These are phyloP conservation scores for Noctilio leporinus DNA, from an alignment of 2,113 vertebrate species.

Conservation along the genomic window DNA sequence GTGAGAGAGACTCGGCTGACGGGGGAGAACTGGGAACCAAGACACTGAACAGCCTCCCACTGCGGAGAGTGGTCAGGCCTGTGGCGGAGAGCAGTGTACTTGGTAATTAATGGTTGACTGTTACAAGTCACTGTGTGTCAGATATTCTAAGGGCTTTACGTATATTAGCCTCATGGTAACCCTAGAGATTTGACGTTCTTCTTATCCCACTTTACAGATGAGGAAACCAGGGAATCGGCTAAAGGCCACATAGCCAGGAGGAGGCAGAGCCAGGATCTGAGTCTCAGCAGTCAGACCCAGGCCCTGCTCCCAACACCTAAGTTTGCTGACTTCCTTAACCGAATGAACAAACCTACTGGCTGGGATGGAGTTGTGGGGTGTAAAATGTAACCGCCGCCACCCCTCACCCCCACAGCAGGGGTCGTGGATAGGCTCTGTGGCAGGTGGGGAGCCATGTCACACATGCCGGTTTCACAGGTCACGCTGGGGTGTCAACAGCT, in stretches of 20 bases:
- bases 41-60: accelerated
- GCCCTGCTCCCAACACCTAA: background rate
- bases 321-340: background rate
- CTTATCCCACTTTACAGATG: background rate
- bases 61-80: background rate
- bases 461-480: slow-evolving; percentile 22
- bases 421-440: background rate
- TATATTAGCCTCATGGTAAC: background rate
- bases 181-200: background rate
- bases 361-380: background rate
- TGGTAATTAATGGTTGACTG: background rate
- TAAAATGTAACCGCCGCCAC: accelerated
- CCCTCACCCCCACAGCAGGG: too few species aligned
- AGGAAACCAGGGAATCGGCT: background rate
- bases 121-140: accelerated
- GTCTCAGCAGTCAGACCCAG: background rate
- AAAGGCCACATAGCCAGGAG: background rate
- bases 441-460: accelerated
- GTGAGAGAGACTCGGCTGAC: background rate
- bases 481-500: accelerated
- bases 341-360: background rate
- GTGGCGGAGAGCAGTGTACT: accelerated
- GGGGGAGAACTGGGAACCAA: background rate
- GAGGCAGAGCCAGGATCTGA: background rate
- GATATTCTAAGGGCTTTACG: background rate